Conservation (phyloP, 2,113 vertebrate species). For the Nerophis ophidion region DNA sequence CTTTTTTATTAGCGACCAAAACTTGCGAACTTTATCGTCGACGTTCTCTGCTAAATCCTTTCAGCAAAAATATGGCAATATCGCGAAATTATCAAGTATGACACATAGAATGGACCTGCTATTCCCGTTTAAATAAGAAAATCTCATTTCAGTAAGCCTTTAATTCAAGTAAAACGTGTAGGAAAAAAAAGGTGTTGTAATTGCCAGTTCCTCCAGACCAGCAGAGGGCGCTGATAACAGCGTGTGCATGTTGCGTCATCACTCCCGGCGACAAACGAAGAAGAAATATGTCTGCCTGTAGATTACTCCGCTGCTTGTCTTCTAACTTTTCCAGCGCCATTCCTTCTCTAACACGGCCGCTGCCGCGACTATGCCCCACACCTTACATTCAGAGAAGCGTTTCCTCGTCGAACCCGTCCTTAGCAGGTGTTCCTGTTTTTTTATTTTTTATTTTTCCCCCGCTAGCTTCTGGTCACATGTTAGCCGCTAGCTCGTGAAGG, state of each 20-base stretch:
- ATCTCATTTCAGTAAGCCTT: too few species aligned
- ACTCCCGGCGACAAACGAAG: background rate
- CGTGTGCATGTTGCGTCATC: background rate
- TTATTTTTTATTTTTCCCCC: too few species aligned
- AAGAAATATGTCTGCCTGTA: slow-evolving; percentile 66
- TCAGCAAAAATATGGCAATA: too few species aligned
- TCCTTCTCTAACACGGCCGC: slow-evolving; percentile 40
- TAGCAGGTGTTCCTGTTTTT: slow-evolving; percentile 58
- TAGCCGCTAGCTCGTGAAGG: slow-evolving; percentile 18
- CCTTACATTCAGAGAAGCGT: slow-evolving; percentile 48
- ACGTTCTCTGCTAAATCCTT: too few species aligned
- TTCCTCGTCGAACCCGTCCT: slow-evolving; percentile 46
- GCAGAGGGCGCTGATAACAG: background rate
- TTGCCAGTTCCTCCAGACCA: background rate
- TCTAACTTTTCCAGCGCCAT: slow-evolving; percentile 55
- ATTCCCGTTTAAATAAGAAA: too few species aligned
- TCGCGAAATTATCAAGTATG: too few species aligned
- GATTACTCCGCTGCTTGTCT: slow-evolving; percentile 55
- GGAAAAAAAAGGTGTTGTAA: too few species aligned
- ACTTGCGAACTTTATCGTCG: too few species aligned
- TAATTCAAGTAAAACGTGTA: too few species aligned
- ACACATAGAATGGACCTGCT: too few species aligned
- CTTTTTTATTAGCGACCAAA: too few species aligned
- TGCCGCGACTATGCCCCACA: slow-evolving; percentile 18
- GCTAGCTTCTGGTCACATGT: slow-evolving; percentile 13